Conservation (phyloP, 92 coral and sea anemone genomes). For the Micromussa lordhowensis region DNA sequence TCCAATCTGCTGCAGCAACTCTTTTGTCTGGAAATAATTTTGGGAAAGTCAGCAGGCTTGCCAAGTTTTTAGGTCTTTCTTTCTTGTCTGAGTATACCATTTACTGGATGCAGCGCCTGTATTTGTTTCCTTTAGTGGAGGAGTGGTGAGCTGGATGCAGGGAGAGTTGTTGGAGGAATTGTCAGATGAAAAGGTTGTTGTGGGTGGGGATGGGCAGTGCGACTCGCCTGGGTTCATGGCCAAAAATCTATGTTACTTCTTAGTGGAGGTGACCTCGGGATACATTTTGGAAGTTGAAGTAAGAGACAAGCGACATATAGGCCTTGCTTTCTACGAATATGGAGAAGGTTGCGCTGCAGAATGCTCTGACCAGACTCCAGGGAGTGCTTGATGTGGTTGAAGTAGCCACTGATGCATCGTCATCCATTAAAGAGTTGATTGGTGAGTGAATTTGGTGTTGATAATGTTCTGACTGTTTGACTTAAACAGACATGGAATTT, state of each 20-base stretch:
- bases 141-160: conserved; percentile 53
- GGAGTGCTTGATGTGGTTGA: conserved; percentile 32
- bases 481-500: too few species aligned
- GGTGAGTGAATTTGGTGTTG: too few species aligned
- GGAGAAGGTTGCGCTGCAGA: conserved; percentile 36
- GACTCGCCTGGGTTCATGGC: conserved; percentile 58
- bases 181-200: conserved; percentile 20
- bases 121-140: conserved; percentile 47
- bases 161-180: conserved; percentile 35
- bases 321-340: conserved; percentile 47
- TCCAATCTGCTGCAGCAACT: too few species aligned
- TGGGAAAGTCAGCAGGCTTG: conserved; percentile 38
- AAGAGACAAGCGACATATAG: conserved; percentile 55
- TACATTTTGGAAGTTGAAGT: conserved; percentile 54
- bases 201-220: conserved; percentile 60
- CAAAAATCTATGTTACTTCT: too few species aligned
- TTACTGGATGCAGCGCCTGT: conserved; percentile 49
- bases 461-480: neutral
- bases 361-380: conserved; percentile 29
- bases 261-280: conserved; percentile 19
- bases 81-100: conserved; percentile 30
- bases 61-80: conserved; percentile 45
- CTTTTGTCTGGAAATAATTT: conserved; percentile 54
- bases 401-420: conserved; percentile 39
- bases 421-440: too few species aligned